A percentile compares a stretch with the other conserved stretches of the same genome.
These are phyloP conservation scores for Asarcornis scutulata DNA, from an alignment of 2,113 vertebrate genomes.

Conservation along the genomic window DNA sequence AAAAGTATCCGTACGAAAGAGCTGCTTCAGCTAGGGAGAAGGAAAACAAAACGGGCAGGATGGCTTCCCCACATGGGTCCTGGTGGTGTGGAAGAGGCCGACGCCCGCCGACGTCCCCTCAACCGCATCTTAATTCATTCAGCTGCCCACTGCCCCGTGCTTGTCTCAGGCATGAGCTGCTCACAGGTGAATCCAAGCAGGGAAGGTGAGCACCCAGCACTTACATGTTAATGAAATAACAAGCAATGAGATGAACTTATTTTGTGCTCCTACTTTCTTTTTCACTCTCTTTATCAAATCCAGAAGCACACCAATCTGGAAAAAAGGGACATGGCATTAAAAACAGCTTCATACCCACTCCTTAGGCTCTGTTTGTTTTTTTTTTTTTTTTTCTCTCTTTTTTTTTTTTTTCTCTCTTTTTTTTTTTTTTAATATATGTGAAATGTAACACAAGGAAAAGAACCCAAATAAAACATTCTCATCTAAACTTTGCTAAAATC, in stretches of 20 bases:
- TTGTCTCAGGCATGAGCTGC: background rate
- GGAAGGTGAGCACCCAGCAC: rapidly evolving
- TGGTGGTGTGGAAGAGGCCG: rapidly evolving
- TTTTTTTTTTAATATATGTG: background rate
- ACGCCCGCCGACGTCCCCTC: background rate
- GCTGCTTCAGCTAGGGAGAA: background rate
- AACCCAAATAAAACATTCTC: background rate
- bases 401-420: background rate
- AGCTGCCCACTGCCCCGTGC: background rate
- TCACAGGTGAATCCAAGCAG: background rate
- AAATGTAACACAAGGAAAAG: background rate
- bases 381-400: no score
- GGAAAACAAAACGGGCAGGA: background rate
- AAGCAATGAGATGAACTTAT: background rate
- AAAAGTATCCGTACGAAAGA: background rate
- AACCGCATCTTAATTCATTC: background rate
- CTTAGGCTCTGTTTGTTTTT: background rate
- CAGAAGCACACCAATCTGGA: background rate
- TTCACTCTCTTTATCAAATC: background rate
- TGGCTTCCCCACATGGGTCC: background rate
- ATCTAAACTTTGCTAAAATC: background rate
- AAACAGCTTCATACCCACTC: background rate
- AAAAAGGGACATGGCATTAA: background rate
- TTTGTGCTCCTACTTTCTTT: background rate
- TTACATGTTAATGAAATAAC: background rate